Conservation (phyloP, 2,888 invertebrate species). For the Heliconius sara region DNA sequence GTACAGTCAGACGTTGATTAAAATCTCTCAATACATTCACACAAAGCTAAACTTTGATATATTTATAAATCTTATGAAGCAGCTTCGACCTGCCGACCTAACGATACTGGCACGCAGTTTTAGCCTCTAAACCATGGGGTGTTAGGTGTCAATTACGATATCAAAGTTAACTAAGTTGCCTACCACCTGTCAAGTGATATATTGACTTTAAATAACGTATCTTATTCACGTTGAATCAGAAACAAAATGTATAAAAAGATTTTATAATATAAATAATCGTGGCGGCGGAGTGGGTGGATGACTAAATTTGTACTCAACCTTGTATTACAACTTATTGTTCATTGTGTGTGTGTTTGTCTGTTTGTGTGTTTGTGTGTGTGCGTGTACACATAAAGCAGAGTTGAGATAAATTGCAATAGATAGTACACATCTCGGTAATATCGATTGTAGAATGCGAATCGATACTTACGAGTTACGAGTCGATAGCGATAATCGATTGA, state of each 20-base stretch:
- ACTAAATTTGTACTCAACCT: conserved; percentile 79
- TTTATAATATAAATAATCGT: conserved; percentile 78
- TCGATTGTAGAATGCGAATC: conserved; percentile 52
- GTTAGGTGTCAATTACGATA: conserved; percentile 60
- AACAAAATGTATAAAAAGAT: conserved; percentile 82
- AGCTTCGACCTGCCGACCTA: conserved; percentile 64
- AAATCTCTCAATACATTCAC: conserved; percentile 81
- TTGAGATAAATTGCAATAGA: conserved; percentile 75
- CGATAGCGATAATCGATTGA: conserved; percentile 47
- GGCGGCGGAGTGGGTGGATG: conserved; percentile 74
- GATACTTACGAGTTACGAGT: conserved; percentile 25
- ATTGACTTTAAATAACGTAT: conserved; percentile 84
- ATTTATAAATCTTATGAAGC: conserved; percentile 80
- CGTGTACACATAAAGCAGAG: conserved; percentile 46
- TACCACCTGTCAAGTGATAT: conserved; percentile 85
- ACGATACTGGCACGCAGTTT: conserved; percentile 51
- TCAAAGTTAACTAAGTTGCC: conserved; percentile 57
- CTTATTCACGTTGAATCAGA: conserved; percentile 84
- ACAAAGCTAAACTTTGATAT: conserved; percentile 81
- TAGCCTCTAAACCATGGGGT: conserved; percentile 51
- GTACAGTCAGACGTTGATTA: conserved; percentile 76
- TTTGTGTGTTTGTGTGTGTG: conserved; percentile 53
- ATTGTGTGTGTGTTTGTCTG: conserved; percentile 33
- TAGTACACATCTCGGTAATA: conserved; percentile 70
- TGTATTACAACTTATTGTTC: conserved; percentile 73